Base-by-base conservation (phyloP, 2,888 invertebrate species). In the Nebria salina region DNA sequence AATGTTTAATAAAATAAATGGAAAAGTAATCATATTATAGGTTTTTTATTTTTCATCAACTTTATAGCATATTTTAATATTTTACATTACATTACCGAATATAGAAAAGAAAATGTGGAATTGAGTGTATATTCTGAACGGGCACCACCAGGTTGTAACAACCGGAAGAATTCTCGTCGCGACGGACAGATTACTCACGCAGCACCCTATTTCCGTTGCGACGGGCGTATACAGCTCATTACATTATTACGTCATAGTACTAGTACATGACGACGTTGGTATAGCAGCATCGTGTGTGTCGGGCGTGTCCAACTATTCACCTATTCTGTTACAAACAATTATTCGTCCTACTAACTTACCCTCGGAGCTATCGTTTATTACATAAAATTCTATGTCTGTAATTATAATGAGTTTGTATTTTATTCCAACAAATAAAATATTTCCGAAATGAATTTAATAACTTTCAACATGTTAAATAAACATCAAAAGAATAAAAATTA, bases 181-280 rank as follows among this genome's bases (percentile, higher is more conserved):
- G 82, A 43, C 83, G 76, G 79, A 82, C 83, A 82, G 83, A 84
- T 84, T 85, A 83, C 83, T 84, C 84, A 84, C 83, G 83, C 83
- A 83, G 79, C 75, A 78, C 75, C 72, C 82, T 72, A 77, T 81
- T 83, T 84, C 72, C 77, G 66, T 15, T 11, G 41, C 42, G n/a
- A 34, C 42, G 76, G 70, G 68, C 76, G 70, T 72, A 78, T 65
- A 72, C 73, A 73, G 73, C 75, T 79, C 79, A 79, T 79, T 79
- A 79, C 64, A 66, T 75, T 74, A 75, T 79, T 74, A 79, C 79
- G 20, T 70, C 70, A 70, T 34, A 15, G 26, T 34, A 70, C n/a
- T 70, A 15, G 25, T 70, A 34, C 34, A 34, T 20, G 66, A 6
- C 20, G 34, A 25, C 70, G 26, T 7, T 34, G 25, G 26, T 70